Evolutionary conservation across 2,113 vertebrate genomes (phyloP).

Genomic region (Austrofundulus limnaeus): DNA sequence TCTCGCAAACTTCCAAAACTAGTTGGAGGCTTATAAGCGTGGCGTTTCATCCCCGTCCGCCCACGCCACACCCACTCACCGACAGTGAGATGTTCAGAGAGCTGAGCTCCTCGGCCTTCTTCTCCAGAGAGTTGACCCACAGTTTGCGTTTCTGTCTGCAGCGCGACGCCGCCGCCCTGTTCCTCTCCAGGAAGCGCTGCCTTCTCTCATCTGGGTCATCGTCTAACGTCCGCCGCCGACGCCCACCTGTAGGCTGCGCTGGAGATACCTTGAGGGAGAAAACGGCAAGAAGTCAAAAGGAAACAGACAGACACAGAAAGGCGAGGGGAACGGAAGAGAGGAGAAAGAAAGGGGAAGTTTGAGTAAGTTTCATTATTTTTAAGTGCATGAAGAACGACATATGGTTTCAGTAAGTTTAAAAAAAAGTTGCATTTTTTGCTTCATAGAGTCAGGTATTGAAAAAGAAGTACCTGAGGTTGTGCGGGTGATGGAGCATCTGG

Average conservation of each 20-base stretch:
- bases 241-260: slow-evolving; percentile 92
- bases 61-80: slow-evolving; percentile 78
- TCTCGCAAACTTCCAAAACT: slow-evolving; percentile 17
- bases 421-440: slow-evolving; percentile 8
- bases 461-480: slow-evolving; percentile 86
- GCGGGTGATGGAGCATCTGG: slow-evolving; percentile 94
- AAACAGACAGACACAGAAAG: slow-evolving; percentile 10
- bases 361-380: slow-evolving; percentile 60
- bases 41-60: slow-evolving; percentile 10
- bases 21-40: slow-evolving; percentile 7
- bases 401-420: slow-evolving; percentile 12
- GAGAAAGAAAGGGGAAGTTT: slow-evolving; percentile 56
- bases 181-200: slow-evolving; percentile 94
- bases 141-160: slow-evolving; percentile 96
- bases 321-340: slow-evolving; percentile 14
- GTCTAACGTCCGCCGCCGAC: slow-evolving; percentile 85
- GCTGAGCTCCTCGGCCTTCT: slow-evolving; percentile 94
- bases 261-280: slow-evolving; percentile 86
- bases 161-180: slow-evolving; percentile 92
- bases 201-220: slow-evolving; percentile 95
- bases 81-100: slow-evolving; percentile 92
- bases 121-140: slow-evolving; percentile 94
- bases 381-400: slow-evolving; percentile 5
- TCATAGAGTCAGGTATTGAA: neutral
- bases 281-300: slow-evolving; percentile 5